Evolutionary conservation across 1,140 invertebrate genomes (phyloP), one percentile per base, ranked within the genome.

Genomic region (Gryllus bimaculatus): DNA sequence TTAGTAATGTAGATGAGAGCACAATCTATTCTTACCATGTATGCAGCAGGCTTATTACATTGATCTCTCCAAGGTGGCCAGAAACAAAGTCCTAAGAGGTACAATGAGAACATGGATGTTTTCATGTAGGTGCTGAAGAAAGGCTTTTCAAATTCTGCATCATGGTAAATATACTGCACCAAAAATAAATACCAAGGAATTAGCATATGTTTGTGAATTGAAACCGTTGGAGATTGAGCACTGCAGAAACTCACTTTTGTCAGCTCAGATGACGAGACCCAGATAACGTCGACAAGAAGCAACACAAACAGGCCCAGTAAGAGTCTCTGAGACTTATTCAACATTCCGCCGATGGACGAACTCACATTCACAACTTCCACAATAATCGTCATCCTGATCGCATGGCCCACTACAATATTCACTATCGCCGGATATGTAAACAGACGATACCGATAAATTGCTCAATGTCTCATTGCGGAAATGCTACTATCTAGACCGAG

Each of bases 91-190:
- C 95, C 94, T 79, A 94, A 85, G 76, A 96, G 86, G 85, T 96
- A 97, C 26, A 96, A 85, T 4, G 91, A 91, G 84, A 96, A 96
- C 93, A 97, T 93, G 8, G 92, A 93, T 12, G 93, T 96, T 86
- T 96, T 96, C 54, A 95, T 86, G 85, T 95, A 97, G 8, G 95
- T 95, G 82, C 90, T 95, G 85, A 96, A 96, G 86, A 95, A 96
- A 78, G 95, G 94, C 83, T 96, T 96, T 83, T 94, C 89, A 84
- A 90, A 96, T 26, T 92, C 87, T 83, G 91, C 91, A 87, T 94
- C 89, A 81, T 91, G 89, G 83, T 95, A 96, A 76, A 96, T 90
- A 86, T 93, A 95, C 94, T 96, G 87, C 78, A 90, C 82, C 81
- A 79, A 66, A 77, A 18, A 21, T 3, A 79, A 3, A 39, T 5